Conservation (phyloP, 2,113 vertebrate genomes). For the Mola mola region DNA sequence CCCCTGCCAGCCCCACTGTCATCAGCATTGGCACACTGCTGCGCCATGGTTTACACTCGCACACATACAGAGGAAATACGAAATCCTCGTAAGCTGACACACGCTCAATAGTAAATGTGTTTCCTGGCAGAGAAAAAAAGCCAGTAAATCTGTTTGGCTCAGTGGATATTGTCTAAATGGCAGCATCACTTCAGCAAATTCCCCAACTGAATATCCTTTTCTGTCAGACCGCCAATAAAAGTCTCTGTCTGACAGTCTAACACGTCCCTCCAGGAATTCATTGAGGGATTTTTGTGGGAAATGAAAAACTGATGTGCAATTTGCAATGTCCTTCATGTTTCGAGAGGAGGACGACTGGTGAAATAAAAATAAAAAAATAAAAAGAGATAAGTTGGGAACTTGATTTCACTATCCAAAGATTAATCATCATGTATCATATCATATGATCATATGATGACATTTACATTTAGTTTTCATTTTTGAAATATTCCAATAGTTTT, state of each 20-base stretch:
- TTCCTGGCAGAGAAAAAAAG: constrained; percentile 66
- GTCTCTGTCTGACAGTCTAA: constrained; percentile 56
- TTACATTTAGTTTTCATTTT: not conserved
- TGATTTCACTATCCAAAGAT: constrained; percentile 17
- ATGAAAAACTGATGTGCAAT: constrained; percentile 46
- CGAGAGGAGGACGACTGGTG: constrained; percentile 18
- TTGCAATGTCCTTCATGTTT: constrained; percentile 35
- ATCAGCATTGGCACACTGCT: constrained; percentile 54
- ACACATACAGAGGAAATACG: constrained; percentile 42
- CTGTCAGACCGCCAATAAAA: too few relatives aligned
- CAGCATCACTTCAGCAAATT: constrained; percentile 64
- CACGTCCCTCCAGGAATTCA: constrained; percentile 53
- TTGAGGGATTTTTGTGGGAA: constrained; percentile 33
- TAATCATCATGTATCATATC: too few relatives aligned
- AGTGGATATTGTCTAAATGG: constrained; percentile 64
- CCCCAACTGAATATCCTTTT: constrained; percentile 59
- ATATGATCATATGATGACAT: not conserved
- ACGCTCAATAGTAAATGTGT: constrained; percentile 60
- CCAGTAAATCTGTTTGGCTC: constrained; percentile 71
- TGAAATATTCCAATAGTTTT: not conserved
- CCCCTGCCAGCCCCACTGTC: constrained; percentile 63
- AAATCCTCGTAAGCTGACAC: constrained; percentile 50
- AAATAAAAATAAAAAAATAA: not conserved
- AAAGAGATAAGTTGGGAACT: constrained; percentile 26
- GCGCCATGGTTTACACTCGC: constrained; percentile 32